Evolutionary conservation across 2,888 invertebrate species (phyloP), one percentile per base, ranked within the genome.

Genomic region (Conchocele bisecta): DNA sequence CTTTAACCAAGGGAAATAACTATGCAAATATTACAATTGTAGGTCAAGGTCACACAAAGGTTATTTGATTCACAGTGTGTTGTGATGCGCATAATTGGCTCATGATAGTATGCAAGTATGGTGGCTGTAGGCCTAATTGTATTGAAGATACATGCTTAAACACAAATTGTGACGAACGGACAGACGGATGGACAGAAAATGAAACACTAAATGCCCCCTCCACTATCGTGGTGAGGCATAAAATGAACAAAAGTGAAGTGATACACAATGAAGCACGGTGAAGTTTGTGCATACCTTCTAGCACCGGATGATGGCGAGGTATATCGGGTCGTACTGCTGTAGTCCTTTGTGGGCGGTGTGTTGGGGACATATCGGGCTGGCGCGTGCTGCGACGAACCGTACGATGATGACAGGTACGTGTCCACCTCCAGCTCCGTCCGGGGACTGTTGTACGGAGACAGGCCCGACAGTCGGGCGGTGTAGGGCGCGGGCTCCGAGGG

Each of bases 271-370:
- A 17, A 4, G 9, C n/a, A 58, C 24, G n/a, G 4, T 35, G 13
- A 33, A 29, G 20, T 22, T 28, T n/a, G 11, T 20, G 22, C 59
- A n/a, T 56, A 83, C 84, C 84, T 81, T 75, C 83, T 80, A 76
- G 84, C 83, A 78, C 79, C 79, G 17, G 81, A 79, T 20, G 80
- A 75, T 33, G 74, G 70, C 0, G 72, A 63, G 69, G 70, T 54
- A 72, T 60, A 50, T 58, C 68, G 59, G 26, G 60, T 67, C 50
- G 79, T 69, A 31, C 71, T 56, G 56, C 60, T 81, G 35, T 76
- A 75, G 56, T 86, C 85, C 65, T 81, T 82, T 33, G 83, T 83
- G 51, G 85, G 85, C 20, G 84, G 84, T 17, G 84, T 84, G 28
- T 61, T 78, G 29, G 56, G 76, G 31, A 81, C 71, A 33, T 56